Conservation (phyloP, 2,113 vertebrate species). For the Otis tarda region DNA sequence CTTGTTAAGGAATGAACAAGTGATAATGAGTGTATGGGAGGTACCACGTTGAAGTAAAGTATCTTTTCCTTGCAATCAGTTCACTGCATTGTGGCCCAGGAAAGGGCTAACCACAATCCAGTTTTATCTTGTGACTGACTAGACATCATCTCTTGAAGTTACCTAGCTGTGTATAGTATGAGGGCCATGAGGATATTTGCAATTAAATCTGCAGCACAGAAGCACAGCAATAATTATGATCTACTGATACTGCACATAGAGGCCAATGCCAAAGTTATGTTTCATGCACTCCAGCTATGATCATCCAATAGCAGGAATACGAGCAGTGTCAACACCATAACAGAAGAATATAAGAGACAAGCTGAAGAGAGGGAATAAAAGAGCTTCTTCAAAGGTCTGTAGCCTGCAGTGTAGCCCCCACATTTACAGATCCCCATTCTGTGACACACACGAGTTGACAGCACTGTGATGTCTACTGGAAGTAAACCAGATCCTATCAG, state of each 20-base stretch:
- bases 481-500: neutral
- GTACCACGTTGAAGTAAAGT: rapidly evolving
- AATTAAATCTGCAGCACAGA: neutral
- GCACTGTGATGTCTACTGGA: neutral
- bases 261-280: neutral
- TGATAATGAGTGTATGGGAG: neutral
- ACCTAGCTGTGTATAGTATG: neutral
- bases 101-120: neutral
- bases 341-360: neutral
- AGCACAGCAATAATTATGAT: neutral
- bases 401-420: neutral
- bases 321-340: neutral
- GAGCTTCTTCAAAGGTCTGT: neutral
- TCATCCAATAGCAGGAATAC: neutral
- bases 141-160: neutral
- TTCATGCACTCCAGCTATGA: neutral
- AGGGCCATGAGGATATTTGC: neutral
- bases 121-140: neutral
- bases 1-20: neutral
- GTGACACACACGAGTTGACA: neutral
- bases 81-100: neutral
- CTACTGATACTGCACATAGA: neutral
- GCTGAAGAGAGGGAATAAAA: neutral
- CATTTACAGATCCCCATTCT: neutral
- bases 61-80: neutral